phyloP scores from a whole-genome alignment of 2,888 invertebrate genomes.

The Cylindroiulus punctatus region DNA sequence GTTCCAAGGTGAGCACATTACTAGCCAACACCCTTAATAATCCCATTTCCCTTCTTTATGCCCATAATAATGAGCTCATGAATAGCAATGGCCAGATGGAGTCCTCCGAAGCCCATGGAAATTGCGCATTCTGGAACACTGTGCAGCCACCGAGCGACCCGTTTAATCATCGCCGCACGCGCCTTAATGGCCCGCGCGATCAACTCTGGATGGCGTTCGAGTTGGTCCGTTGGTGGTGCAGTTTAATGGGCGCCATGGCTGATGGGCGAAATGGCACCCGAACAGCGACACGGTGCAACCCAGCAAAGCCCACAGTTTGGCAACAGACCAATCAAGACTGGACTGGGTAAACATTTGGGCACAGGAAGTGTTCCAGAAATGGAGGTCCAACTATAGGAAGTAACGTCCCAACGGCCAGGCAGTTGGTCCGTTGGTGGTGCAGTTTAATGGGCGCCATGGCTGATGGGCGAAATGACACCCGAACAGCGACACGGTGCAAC shows the following conservation, averaged over 20 bases:
- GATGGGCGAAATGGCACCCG: background rate
- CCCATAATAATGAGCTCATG: slow-evolving; percentile 1
- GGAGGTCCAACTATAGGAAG: no score
- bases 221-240: no score
- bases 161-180: background rate
- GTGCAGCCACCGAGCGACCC: background rate
- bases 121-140: background rate
- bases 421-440: no score
- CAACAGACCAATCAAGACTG: no score
- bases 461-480: background rate
- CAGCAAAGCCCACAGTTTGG: background rate
- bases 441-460: no score
- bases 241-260: no score
- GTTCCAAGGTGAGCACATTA: background rate
- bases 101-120: background rate
- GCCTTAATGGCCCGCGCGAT: no score
- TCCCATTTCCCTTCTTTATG: slow-evolving; percentile 1
- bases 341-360: no score
- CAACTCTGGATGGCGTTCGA: no score
- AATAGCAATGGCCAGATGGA: slow-evolving; percentile 1
- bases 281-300: background rate
- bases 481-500: background rate
- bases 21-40: slow-evolving; percentile 1
- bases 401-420: no score
- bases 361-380: no score